Base-by-base conservation (phyloP, 2,888 invertebrate genomes). In the Chrysomela aeneicollis region DNA sequence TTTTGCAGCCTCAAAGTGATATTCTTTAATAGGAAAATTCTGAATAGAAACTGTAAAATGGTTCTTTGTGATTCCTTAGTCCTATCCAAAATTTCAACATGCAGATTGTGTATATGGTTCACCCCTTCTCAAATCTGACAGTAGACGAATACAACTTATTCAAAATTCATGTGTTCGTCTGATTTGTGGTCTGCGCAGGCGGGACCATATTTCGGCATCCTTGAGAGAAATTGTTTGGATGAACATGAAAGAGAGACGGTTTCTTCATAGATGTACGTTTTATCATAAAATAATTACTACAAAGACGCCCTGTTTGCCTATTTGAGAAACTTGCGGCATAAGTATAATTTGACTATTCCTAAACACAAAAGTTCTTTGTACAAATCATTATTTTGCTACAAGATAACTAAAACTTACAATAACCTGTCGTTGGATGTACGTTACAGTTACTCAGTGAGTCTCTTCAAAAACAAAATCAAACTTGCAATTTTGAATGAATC, bases 141-240 rank as follows among this genome's bases (percentile, higher is more conserved):
- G 17, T 2, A 18, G 12, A 8, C 54, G 21, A 10, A 10, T 54
- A 22, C 22, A 54, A 22, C 8, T 54, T 19, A 32, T 54, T 54
- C 58, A 58, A n/a, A 58, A 47, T 32, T 46, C 58, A 12, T 58
- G 58, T 49, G 32, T 47, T 2, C 58, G 32, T n/a, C 46, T 17
- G 26, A 58, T 47, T 19, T n/a, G 15, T 5, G 26, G 58, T 30
- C 47, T 58, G 15, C 21, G 35, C 3, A 58, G n/a, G n/a, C 47
- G 58, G n/a, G 17, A 47, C n/a, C 19, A 57, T 15, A 9, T 17
- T 15, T 47, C 30, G 8, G 32, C 2, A 22, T 30, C 30, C 2
- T 2, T 46, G 10, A 22, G 8, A 47, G 18, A 58, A 17, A 46
- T 32, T 21, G 58, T 26, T 26, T 58, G 30, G 26, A 30, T 47